Percentiles rank a stretch among this genome's conserved stretches.
Conservation (phyloP, 2,797 vertebrate genomes). For the Craterocephalus amniculus region DNA sequence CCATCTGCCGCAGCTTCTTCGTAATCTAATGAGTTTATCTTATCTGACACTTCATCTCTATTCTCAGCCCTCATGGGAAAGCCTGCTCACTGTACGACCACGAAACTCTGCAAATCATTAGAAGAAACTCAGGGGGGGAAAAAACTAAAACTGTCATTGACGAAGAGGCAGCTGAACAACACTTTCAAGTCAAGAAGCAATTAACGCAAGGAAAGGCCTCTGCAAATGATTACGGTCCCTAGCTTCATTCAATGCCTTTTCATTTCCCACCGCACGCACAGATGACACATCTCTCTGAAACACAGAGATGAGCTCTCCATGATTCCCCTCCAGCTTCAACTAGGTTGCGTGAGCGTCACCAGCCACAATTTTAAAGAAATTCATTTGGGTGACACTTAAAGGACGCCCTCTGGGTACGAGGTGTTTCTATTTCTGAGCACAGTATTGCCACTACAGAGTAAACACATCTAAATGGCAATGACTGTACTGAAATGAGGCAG, state of each 20-base stretch:
- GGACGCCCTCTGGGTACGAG: conserved; percentile 23
- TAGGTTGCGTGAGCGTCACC: conserved; percentile 31
- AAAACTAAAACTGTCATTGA: conserved; percentile 52
- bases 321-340: conserved; percentile 30
- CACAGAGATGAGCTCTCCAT: conserved; percentile 25
- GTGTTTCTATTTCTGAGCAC: conserved; percentile 37
- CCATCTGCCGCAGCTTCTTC: conserved; percentile 20
- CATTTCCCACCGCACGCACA: conserved; percentile 35
- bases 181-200: conserved; percentile 68
- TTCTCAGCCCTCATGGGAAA: conserved; percentile 35
- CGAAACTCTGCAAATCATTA: conserved; percentile 62
- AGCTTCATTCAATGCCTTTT: conserved; percentile 44
- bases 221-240: conserved; percentile 52
- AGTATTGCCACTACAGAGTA: conserved; percentile 39
- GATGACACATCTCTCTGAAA: conserved; percentile 40
- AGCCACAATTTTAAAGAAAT: conserved; percentile 33
- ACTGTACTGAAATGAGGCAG: conserved; percentile 44
- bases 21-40: conserved; percentile 23
- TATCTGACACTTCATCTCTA: conserved; percentile 26
- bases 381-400: conserved; percentile 45
- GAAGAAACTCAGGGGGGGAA: conserved; percentile 34
- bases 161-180: conserved; percentile 35
- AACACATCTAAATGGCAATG: conserved; percentile 45
- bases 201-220: conserved; percentile 52
- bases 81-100: conserved; percentile 19